Base-by-base conservation (phyloP, 2,113 vertebrate genomes). In the Pao palembangensis region DNA sequence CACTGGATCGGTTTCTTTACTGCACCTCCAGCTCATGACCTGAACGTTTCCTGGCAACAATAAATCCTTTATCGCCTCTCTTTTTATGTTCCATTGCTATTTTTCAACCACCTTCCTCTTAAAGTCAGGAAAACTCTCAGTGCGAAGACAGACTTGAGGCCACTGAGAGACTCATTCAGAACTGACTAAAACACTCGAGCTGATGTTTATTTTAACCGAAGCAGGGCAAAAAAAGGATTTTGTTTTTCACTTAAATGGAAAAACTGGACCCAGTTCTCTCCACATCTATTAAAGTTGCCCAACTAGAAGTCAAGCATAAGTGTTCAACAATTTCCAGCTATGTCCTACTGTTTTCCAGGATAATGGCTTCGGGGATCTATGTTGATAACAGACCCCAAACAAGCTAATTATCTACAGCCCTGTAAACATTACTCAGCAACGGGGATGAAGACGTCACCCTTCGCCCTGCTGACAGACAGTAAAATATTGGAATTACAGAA, bases 161-260 rank as follows among this genome's bases (percentile, higher is more conserved):
- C 42, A 11, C 34, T 8, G 34, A 38, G 8, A 31, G 34, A 12
- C 34, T 38, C 11, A 38, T 38, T 60, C 21, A 23, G 15, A 49
- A 42, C 43, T 6, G 56, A 71, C 63, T 62, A 51, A 47, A 59
- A 48, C 6, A 17, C 51, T 46, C 8, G 58, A 38, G 34, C 8
- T 38, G 11, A 38, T 38, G 34, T 38, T 38, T 38, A 38, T 38
- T 38, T 38, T 38, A 38, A 38, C 8, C 34, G 4, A 38, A 38
- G 8, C 34, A 11, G 1, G 0, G 11, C 34, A 38, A 11, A 38
- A 11, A 38, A 38, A 12, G 8, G 8, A 38, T 12, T 11, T 34
- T 38, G 1, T 38, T 28, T 8, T 12, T 38, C 8, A 12, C 10
- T 38, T 38, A 12, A 38, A 38, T 12, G 47, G 49, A 15, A 44